Conservation (phyloP, 2,888 invertebrate species). For the Alviniconcha strummeri region DNA sequence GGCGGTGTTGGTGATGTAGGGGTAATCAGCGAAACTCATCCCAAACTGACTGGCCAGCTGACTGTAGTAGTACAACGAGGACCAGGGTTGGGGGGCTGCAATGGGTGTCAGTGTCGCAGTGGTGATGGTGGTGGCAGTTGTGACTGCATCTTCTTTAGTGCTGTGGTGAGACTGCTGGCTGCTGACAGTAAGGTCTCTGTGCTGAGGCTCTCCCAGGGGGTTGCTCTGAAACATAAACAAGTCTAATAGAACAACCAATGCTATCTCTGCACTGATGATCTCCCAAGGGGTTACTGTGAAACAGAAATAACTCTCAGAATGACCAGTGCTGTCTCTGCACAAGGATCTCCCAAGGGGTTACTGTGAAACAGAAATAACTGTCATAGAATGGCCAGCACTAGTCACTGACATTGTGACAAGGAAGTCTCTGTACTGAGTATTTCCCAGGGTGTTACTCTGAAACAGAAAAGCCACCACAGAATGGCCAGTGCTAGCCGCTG, state of each 20-base stretch:
- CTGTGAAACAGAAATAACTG: too few species aligned
- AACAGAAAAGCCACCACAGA: too few species aligned
- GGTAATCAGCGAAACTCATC: slow-evolving; percentile 46
- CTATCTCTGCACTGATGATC: not conserved
- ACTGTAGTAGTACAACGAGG: slow-evolving; percentile 54
- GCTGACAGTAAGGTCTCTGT: not conserved
- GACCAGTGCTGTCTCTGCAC: too few species aligned
- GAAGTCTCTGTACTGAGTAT: not conserved
- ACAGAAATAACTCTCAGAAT: not conserved
- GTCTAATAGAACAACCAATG: not conserved
- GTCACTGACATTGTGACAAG: not conserved
- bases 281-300: not conserved
- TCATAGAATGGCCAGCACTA: not conserved
- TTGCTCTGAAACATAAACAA: not conserved
- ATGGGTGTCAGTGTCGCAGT: not conserved
- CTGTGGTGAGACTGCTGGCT: not conserved
- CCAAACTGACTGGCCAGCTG: slow-evolving; percentile 54
- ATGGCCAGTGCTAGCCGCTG: not conserved
- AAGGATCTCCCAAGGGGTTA: too few species aligned
- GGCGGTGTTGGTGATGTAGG: slow-evolving; percentile 24
- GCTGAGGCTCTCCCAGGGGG: not conserved
- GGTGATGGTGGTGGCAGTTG: not conserved
- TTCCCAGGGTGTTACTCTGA: not conserved
- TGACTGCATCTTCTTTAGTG: not conserved
- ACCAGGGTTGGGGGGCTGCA: slow-evolving; percentile 33